Evolutionary conservation across 2,888 invertebrate species (phyloP).

Genomic region (Eulithis testata): DNA sequence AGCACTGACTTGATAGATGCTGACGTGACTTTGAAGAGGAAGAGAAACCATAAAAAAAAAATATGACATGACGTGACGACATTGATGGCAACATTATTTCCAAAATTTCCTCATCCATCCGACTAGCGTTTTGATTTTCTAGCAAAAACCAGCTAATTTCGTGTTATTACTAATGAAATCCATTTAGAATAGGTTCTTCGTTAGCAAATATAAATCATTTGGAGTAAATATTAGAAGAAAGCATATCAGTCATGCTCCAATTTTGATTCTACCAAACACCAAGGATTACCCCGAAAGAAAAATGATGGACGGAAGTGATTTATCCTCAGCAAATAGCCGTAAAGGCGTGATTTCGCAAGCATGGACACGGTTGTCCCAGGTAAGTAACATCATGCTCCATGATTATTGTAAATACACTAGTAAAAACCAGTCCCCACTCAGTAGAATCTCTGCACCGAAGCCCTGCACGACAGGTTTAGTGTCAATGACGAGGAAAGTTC

Average conservation of each 20-base stretch:
- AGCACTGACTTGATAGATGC: slow-evolving; percentile 19
- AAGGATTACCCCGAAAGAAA: slow-evolving; percentile 49
- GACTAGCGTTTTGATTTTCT: slow-evolving; percentile 31
- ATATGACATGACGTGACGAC: no score
- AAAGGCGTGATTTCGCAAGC: slow-evolving; percentile 87
- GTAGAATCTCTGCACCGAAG: background rate
- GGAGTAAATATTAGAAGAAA: slow-evolving; percentile 11
- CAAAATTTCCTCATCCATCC: slow-evolving; percentile 25
- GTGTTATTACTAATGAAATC: slow-evolving; percentile 15
- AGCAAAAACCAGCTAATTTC: slow-evolving; percentile 12
- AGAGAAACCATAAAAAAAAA: no score
- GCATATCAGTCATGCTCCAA: slow-evolving; percentile 50
- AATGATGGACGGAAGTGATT: slow-evolving; percentile 90
- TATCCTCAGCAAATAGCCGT: slow-evolving; percentile 83
- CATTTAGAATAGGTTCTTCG: slow-evolving; percentile 18
- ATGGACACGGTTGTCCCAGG: slow-evolving; percentile 88
- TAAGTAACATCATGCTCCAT: slow-evolving; percentile 48
- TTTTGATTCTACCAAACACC: slow-evolving; percentile 20
- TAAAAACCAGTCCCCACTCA: slow-evolving; percentile 5
- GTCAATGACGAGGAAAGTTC: background rate
- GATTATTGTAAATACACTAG: background rate
- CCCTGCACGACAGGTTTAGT: background rate
- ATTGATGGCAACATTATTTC: slow-evolving; percentile 36
- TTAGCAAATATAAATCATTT: slow-evolving; percentile 16
- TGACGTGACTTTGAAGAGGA: slow-evolving; percentile 30